These are phyloP conservation scores for Formica aserva DNA, from an alignment of 2,888 invertebrate species.

Conservation along the genomic window DNA sequence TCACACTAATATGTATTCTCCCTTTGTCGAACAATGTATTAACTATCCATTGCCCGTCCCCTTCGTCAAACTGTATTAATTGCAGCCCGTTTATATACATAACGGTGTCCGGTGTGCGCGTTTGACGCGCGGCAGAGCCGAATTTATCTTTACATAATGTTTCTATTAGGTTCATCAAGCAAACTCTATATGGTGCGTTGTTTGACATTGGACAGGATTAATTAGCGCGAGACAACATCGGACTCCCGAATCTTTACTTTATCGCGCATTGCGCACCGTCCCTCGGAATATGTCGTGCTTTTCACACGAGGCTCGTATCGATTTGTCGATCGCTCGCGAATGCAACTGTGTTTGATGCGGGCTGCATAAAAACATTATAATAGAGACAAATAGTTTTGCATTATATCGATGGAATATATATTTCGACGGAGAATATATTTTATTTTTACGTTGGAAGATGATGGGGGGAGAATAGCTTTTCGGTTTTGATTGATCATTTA, in stretches of 20 bases:
- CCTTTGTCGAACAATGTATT: constrained; percentile 56
- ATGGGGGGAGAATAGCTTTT: background rate
- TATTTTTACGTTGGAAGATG: background rate
- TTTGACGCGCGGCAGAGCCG: constrained; percentile 60
- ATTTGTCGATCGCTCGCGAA: constrained; percentile 26
- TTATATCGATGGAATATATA: constrained; percentile 25
- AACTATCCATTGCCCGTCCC: constrained; percentile 45
- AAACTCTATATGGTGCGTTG: constrained; percentile 55
- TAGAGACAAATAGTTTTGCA: background rate
- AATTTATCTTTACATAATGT: constrained; percentile 72
- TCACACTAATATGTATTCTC: constrained; percentile 50
- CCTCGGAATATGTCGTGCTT: constrained; percentile 21
- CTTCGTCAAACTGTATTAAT: constrained; percentile 66
- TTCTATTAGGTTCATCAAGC: constrained; percentile 69
- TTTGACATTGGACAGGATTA: constrained; percentile 64
- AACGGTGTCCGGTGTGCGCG: constrained; percentile 54
- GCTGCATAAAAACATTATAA: constrained; percentile 9
- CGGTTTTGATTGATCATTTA: constrained; percentile 14
- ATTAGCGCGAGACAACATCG: constrained; percentile 63
- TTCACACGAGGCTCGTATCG: constrained; percentile 30
- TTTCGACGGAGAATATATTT: background rate
- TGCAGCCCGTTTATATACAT: constrained; percentile 68
- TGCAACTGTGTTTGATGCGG: background rate
- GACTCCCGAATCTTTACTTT: constrained; percentile 46
- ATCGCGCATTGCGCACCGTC: constrained; percentile 38